phyloP scores from a whole-genome alignment of 2,113 vertebrate genomes.

The Archocentrus centrarchus region DNA sequence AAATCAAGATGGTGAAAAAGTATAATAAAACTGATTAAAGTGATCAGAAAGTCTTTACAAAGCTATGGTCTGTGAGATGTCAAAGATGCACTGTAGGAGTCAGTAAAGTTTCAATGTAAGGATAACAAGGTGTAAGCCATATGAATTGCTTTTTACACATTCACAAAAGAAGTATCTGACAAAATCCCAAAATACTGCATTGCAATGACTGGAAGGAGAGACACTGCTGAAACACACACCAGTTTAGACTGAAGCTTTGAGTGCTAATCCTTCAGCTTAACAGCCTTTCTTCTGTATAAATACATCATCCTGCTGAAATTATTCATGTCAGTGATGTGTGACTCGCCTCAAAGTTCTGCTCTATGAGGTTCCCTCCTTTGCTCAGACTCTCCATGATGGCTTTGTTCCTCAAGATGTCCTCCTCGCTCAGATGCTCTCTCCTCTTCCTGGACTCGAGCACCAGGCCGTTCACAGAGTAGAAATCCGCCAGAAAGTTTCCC shows the following conservation, averaged over 20 bases:
- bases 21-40: background rate
- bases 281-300: background rate
- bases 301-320: background rate
- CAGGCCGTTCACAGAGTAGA: conserved; percentile 96
- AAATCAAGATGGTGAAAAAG: background rate
- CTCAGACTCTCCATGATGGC: conserved; percentile 99
- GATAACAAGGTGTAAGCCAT: background rate
- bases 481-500: conserved; percentile 97
- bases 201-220: background rate
- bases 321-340: background rate
- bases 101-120: background rate
- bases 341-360: conserved; percentile 96
- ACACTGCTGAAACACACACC: background rate
- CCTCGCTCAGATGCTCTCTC: conserved; percentile 96
- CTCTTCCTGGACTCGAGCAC: conserved; percentile 97
- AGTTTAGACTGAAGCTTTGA: background rate
- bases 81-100: background rate
- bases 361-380: conserved; percentile 95
- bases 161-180: background rate
- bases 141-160: background rate
- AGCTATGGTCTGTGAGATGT: no score
- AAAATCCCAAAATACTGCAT: background rate
- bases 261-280: background rate
- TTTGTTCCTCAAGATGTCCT: conserved; percentile 98
- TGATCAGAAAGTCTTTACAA: background rate